phyloP scores from a whole-genome alignment of 2,888 invertebrate species.

The Lymantria dispar region DNA sequence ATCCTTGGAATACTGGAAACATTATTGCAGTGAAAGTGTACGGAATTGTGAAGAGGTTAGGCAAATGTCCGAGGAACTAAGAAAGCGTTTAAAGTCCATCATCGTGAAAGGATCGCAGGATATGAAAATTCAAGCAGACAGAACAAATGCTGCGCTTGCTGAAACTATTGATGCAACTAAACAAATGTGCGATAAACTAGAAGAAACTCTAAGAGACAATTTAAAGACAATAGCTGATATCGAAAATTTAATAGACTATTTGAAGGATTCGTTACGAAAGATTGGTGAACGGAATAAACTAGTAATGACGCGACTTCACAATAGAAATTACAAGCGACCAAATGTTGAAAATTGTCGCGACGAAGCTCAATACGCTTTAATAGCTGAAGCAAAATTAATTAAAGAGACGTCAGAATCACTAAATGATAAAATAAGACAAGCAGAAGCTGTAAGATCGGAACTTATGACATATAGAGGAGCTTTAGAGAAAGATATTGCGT shows the following conservation, averaged over 20 bases:
- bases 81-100: constrained; percentile 86
- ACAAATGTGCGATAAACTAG: constrained; percentile 86
- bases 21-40: constrained; percentile 89
- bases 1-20: constrained; percentile 89
- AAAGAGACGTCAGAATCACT: constrained; percentile 74
- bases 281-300: constrained; percentile 90
- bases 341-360: constrained; percentile 94
- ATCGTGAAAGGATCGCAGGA: constrained; percentile 91
- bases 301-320: constrained; percentile 91
- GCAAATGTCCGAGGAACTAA: constrained; percentile 86
- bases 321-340: constrained; percentile 86
- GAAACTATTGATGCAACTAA: constrained; percentile 88
- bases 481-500: constrained; percentile 86
- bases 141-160: constrained; percentile 88
- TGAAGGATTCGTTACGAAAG: constrained; percentile 86
- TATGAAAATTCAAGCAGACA: constrained; percentile 91
- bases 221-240: constrained; percentile 88
- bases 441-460: constrained; percentile 77
- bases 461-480: constrained; percentile 84
- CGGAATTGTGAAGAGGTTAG: constrained; percentile 89
- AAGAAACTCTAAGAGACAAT: constrained; percentile 87
- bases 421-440: constrained; percentile 83
- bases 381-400: constrained; percentile 87
- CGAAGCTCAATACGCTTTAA: constrained; percentile 87
- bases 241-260: constrained; percentile 87